phyloP scores from a whole-genome alignment of 1,140 invertebrate genomes.

The Nebria ingens region DNA sequence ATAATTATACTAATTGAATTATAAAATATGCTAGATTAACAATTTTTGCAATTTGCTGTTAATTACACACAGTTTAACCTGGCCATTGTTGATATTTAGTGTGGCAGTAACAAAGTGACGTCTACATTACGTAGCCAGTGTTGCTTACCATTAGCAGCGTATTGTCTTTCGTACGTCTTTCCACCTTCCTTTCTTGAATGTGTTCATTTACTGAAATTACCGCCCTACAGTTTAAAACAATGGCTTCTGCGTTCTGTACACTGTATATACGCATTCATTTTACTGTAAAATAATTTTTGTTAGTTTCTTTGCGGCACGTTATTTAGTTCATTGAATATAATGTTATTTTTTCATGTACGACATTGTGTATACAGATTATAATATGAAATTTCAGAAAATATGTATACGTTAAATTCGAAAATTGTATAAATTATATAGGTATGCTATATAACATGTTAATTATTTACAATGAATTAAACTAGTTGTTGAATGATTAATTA shows the following conservation, averaged over 20 bases:
- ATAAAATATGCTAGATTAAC: too few species aligned
- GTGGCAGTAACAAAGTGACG: not conserved
- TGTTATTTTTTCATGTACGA: too few species aligned
- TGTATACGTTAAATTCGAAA: too few species aligned
- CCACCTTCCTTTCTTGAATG: conserved; percentile 7
- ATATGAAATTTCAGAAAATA: too few species aligned
- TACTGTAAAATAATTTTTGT: not conserved
- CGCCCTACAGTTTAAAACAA: conserved; percentile 1
- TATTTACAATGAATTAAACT: too few species aligned
- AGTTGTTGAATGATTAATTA: too few species aligned
- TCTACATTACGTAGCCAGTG: not conserved
- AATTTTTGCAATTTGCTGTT: not conserved
- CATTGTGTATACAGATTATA: too few species aligned
- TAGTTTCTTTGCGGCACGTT: not conserved
- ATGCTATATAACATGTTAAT: too few species aligned
- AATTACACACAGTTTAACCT: not conserved
- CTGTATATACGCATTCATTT: not conserved
- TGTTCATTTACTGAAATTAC: conserved; percentile 7
- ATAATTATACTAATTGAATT: too few species aligned
- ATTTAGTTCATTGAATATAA: too few species aligned
- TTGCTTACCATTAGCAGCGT: not conserved
- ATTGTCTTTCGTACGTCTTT: not conserved
- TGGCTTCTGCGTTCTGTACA: not conserved
- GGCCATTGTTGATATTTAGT: not conserved
- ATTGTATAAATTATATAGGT: too few species aligned